Evolutionary conservation across 2,113 vertebrate genomes (phyloP).

Genomic region (Datnioides undecimradiatus): DNA sequence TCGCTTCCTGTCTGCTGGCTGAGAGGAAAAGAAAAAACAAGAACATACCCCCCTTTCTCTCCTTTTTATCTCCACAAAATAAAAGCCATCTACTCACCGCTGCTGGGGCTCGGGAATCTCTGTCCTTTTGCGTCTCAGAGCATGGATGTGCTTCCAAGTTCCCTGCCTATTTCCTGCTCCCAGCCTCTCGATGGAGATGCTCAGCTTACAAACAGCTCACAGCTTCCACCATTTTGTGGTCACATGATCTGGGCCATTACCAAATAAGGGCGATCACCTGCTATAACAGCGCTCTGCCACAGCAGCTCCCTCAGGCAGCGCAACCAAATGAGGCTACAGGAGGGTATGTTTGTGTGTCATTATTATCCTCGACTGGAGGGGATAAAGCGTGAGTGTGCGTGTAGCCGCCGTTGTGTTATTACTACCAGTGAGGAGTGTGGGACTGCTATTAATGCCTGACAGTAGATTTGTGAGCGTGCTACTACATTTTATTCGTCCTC

Average conservation of each 20-base stretch:
- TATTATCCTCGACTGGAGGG: constrained; percentile 26
- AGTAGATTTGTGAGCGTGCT: constrained; percentile 34
- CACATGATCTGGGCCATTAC: constrained; percentile 78
- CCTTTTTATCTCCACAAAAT: constrained; percentile 30
- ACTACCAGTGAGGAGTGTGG: neutral
- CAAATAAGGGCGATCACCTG: constrained; percentile 80
- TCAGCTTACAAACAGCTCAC: constrained; percentile 76
- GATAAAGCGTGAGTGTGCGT: constrained; percentile 1
- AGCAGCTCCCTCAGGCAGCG: constrained; percentile 52
- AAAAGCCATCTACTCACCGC: constrained; percentile 77
- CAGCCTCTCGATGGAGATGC: constrained; percentile 78
- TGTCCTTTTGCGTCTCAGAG: constrained; percentile 68
- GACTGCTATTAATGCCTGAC: constrained; percentile 17
- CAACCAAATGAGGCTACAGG: constrained; percentile 32
- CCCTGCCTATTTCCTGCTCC: constrained; percentile 61
- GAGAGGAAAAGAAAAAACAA: constrained; percentile 16
- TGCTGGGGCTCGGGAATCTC: constrained; percentile 67
- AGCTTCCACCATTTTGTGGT: constrained; percentile 85
- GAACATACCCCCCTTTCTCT: constrained; percentile 30
- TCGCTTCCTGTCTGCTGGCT: constrained; percentile 72
- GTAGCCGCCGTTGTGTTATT: constrained; percentile 15
- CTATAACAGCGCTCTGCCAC: constrained; percentile 55
- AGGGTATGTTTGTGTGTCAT: constrained; percentile 42
- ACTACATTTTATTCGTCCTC: constrained; percentile 23
- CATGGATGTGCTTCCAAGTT: constrained; percentile 64